phyloP scores from a whole-genome alignment of 2,113 vertebrate species.

The Oryzias celebensis region DNA sequence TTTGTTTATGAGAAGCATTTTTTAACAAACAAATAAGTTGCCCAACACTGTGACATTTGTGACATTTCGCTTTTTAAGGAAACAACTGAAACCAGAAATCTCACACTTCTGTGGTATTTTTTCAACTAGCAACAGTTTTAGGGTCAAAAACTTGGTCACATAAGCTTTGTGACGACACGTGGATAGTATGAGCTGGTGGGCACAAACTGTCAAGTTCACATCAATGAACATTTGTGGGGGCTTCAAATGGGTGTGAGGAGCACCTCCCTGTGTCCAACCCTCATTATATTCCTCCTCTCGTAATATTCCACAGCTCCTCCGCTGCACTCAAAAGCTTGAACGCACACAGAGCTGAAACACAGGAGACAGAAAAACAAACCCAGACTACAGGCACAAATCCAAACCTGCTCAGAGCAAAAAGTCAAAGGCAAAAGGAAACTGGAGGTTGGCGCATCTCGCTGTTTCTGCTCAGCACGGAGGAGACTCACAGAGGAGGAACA shows the following conservation, averaged over 20 bases:
- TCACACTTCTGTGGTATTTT: too few relatives aligned
- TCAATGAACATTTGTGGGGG: neutral
- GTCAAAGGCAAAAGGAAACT: constrained; percentile 35
- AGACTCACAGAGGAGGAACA: constrained; percentile 60
- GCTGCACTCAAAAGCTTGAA: constrained; percentile 47
- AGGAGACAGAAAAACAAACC: constrained; percentile 4
- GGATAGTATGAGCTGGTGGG: neutral
- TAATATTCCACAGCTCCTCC: constrained; percentile 26
- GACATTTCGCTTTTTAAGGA: too few relatives aligned
- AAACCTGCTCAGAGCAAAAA: constrained; percentile 17
- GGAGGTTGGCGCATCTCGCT: constrained; percentile 37
- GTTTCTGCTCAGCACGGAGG: constrained; percentile 45
- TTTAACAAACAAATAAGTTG: too few relatives aligned
- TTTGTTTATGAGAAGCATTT: too few relatives aligned
- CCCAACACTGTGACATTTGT: too few relatives aligned
- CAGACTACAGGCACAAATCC: neutral
- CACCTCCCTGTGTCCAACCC: constrained; percentile 27
- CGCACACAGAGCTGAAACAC: constrained; percentile 9
- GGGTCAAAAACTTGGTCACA: too few relatives aligned
- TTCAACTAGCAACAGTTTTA: too few relatives aligned
- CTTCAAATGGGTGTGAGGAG: constrained; percentile 1
- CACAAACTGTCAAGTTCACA: neutral
- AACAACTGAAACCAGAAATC: too few relatives aligned
- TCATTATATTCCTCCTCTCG: constrained; percentile 26
- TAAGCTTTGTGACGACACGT: too few relatives aligned